phyloP scores from a whole-genome alignment of 2,888 invertebrate species.

The Orthosia gothica region DNA sequence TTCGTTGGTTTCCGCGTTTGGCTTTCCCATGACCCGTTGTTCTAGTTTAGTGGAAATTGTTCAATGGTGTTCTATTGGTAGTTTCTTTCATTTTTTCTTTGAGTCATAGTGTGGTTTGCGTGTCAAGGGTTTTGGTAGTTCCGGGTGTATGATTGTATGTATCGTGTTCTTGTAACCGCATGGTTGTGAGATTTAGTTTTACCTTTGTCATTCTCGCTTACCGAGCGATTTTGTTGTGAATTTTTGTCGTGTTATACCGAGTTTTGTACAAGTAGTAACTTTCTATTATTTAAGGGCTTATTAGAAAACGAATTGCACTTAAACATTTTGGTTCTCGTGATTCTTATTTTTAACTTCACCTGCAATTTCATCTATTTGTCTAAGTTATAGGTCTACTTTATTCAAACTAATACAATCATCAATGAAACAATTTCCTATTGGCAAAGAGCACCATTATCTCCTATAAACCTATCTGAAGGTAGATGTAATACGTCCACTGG shows the following conservation, averaged over 20 bases:
- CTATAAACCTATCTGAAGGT: slow-evolving; percentile 50
- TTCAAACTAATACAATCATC: slow-evolving; percentile 25
- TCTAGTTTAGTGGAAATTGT: slow-evolving; percentile 76
- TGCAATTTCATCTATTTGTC: not conserved
- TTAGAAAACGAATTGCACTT: not conserved
- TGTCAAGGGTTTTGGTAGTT: slow-evolving; percentile 58
- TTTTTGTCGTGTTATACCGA: not conserved
- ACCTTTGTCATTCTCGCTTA: slow-evolving; percentile 2
- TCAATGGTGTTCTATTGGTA: slow-evolving; percentile 64
- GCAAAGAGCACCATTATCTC: slow-evolving; percentile 28
- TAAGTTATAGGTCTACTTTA: not conserved
- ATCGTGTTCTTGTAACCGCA: slow-evolving; percentile 16
- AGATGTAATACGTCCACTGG: slow-evolving; percentile 58
- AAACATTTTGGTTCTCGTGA: not conserved
- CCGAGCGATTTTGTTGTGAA: not conserved
- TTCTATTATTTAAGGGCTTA: not conserved
- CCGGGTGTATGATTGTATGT: slow-evolving; percentile 39
- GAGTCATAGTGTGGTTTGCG: slow-evolving; percentile 50
- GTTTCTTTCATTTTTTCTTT: slow-evolving; percentile 58
- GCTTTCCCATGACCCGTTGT: slow-evolving; percentile 79
- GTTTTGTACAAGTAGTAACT: not conserved
- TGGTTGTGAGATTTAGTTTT: slow-evolving; percentile 11
- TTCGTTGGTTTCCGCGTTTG: slow-evolving; percentile 74
- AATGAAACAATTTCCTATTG: slow-evolving; percentile 33
- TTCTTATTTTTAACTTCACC: not conserved